phyloP scores from a whole-genome alignment of 2,797 vertebrate genomes.

The Xiphophorus birchmanni region DNA sequence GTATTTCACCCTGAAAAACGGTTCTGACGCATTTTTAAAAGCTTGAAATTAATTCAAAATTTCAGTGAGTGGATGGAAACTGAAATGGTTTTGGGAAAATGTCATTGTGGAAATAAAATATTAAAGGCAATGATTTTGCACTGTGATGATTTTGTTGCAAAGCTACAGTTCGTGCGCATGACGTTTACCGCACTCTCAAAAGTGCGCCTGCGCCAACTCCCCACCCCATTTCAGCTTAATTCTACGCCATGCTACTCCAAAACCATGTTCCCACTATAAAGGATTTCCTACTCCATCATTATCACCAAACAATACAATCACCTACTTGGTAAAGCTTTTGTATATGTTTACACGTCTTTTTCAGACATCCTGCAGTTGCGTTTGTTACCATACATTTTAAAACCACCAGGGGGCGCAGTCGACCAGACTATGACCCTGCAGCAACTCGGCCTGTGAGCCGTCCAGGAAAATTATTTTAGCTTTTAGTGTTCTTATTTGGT shows the following conservation, averaged over 20 bases:
- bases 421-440: slow-evolving; percentile 14
- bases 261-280: not conserved
- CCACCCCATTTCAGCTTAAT: not conserved
- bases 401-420: slow-evolving; percentile 55
- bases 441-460: slow-evolving; percentile 22
- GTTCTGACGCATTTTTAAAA: not conserved
- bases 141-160: not conserved
- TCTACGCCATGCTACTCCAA: not conserved
- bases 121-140: not conserved
- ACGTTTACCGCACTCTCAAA: no score
- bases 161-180: not conserved
- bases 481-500: slow-evolving; percentile 87
- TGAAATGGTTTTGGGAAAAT: not conserved
- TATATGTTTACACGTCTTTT: not conserved
- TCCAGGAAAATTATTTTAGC: slow-evolving; percentile 64
- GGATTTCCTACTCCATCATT: not conserved
- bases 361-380: not conserved
- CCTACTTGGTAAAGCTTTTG: not conserved
- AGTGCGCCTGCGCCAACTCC: slow-evolving; percentile 1
- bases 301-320: not conserved
- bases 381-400: not conserved
- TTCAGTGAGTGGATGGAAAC: not conserved
- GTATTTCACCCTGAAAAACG: not conserved
- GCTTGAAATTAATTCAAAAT: not conserved
- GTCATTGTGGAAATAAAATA: not conserved